Conservation (phyloP, 2,888 invertebrate species). For the Malthinus seriepunctatus region DNA sequence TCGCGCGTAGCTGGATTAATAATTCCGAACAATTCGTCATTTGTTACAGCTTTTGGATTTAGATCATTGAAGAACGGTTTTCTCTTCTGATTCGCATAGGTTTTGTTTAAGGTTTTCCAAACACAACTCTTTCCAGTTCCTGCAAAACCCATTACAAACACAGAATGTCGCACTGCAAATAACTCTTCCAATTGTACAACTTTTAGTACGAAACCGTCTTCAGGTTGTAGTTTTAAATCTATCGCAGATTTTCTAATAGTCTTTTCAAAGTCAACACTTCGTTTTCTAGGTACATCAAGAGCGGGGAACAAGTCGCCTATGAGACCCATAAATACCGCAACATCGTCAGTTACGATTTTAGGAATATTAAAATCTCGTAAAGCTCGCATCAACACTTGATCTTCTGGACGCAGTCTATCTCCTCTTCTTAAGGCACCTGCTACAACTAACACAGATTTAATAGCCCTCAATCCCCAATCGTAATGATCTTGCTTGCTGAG, state of each 20-base stretch:
- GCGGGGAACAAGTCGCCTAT: slow-evolving; percentile 93
- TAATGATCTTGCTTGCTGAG: slow-evolving; percentile 95
- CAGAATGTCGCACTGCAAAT: slow-evolving; percentile 92
- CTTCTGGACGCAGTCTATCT: slow-evolving; percentile 79
- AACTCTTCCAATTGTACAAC: slow-evolving; percentile 91
- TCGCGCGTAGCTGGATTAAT: slow-evolving; percentile 93
- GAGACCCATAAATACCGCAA: slow-evolving; percentile 90
- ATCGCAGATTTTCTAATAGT: slow-evolving; percentile 74
- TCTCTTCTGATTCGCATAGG: slow-evolving; percentile 78
- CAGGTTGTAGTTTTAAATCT: slow-evolving; percentile 86
- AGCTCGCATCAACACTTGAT: slow-evolving; percentile 93
- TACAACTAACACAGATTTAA: slow-evolving; percentile 93
- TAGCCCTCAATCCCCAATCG: slow-evolving; percentile 94
- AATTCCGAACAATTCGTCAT: slow-evolving; percentile 92
- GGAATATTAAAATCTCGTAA: slow-evolving; percentile 93
- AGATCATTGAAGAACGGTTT: slow-evolving; percentile 87
- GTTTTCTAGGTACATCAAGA: slow-evolving; percentile 87
- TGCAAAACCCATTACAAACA: slow-evolving; percentile 71
- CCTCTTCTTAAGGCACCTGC: slow-evolving; percentile 87
- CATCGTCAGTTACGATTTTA: slow-evolving; percentile 91
- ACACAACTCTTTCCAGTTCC: slow-evolving; percentile 93
- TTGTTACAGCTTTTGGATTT: slow-evolving; percentile 96
- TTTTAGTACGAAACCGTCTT: slow-evolving; percentile 85
- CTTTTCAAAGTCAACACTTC: slow-evolving; percentile 83
- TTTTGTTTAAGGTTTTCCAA: slow-evolving; percentile 87